These are phyloP conservation scores for Liparis tanakae DNA, from an alignment of 2,797 vertebrate genomes.

Conservation along the genomic window DNA sequence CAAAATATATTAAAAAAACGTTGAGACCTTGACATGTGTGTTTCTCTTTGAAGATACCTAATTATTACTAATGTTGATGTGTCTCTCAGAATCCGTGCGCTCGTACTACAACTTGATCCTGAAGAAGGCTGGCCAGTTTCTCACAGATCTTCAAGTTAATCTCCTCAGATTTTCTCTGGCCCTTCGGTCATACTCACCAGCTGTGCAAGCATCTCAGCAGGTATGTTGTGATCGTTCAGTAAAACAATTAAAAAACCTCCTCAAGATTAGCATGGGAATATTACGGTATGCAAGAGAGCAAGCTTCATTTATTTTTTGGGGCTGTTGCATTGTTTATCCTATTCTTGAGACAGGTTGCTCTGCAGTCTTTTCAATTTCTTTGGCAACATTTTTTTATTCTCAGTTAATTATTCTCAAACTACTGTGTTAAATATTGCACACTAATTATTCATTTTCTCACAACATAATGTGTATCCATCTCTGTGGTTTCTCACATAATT, in stretches of 20 bases:
- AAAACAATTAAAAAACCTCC: not conserved
- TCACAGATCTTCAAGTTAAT: constrained; percentile 90
- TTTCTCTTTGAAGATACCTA: constrained; percentile 13
- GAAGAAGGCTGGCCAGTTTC: constrained; percentile 97
- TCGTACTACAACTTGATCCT: constrained; percentile 94
- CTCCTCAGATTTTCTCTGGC: constrained; percentile 93
- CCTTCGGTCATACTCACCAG: constrained; percentile 90
- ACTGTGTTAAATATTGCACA: constrained; percentile 17
- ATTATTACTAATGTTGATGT: constrained; percentile 24
- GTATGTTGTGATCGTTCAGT: constrained; percentile 72
- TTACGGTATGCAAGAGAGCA: no score
- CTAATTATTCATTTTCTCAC: constrained; percentile 24
- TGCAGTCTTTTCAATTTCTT: constrained; percentile 20
- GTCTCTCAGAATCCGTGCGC: constrained; percentile 87
- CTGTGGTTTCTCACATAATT: constrained; percentile 34
- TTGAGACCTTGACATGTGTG: not conserved
- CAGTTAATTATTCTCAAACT: constrained; percentile 23
- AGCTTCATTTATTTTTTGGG: not conserved
- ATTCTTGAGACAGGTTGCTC: not conserved
- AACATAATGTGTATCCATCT: constrained; percentile 7
- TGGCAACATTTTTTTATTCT: constrained; percentile 1
- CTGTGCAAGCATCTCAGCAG: constrained; percentile 94
- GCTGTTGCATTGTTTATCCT: not conserved
- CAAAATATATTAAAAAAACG: not conserved
- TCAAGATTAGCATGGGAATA: not conserved